phyloP scores from a whole-genome alignment of 2,888 invertebrate genomes.

The Aporophyla lueneburgensis region DNA sequence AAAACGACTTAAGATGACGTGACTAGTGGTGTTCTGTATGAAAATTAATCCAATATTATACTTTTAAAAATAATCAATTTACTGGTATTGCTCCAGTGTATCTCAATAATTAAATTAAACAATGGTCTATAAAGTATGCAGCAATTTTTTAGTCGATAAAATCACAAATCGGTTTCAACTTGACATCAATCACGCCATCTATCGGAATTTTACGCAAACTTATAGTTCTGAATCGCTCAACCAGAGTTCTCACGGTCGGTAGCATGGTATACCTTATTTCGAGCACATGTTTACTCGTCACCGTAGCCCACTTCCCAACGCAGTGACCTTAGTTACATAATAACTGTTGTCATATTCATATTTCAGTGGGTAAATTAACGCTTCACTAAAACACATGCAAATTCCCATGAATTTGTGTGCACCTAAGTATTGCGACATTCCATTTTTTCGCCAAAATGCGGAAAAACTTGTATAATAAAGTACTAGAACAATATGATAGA shows the following conservation, averaged over 20 bases:
- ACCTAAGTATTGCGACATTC: slow-evolving; percentile 82
- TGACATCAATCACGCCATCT: slow-evolving; percentile 54
- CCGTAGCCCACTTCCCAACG: slow-evolving; percentile 79
- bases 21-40: neutral
- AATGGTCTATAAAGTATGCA: neutral
- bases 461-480: neutral
- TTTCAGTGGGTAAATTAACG: slow-evolving; percentile 78
- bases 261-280: slow-evolving; percentile 40
- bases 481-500: rapidly evolving
- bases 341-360: slow-evolving; percentile 71
- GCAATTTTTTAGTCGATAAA: neutral
- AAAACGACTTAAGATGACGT: too few species aligned
- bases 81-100: neutral
- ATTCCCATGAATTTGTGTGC: slow-evolving; percentile 81
- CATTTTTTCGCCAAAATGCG: slow-evolving; percentile 27
- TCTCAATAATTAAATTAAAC: neutral
- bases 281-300: rapidly evolving
- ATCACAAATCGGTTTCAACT: slow-evolving; percentile 16
- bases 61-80: neutral
- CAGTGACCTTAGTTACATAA: slow-evolving; percentile 74
- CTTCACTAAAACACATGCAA: slow-evolving; percentile 85
- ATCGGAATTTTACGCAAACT: neutral
- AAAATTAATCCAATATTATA: neutral
- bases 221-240: slow-evolving; percentile 26
- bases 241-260: slow-evolving; percentile 21